phyloP scores from a whole-genome alignment of 2,797 vertebrate genomes.

The Melanotaenia maccullochi region DNA sequence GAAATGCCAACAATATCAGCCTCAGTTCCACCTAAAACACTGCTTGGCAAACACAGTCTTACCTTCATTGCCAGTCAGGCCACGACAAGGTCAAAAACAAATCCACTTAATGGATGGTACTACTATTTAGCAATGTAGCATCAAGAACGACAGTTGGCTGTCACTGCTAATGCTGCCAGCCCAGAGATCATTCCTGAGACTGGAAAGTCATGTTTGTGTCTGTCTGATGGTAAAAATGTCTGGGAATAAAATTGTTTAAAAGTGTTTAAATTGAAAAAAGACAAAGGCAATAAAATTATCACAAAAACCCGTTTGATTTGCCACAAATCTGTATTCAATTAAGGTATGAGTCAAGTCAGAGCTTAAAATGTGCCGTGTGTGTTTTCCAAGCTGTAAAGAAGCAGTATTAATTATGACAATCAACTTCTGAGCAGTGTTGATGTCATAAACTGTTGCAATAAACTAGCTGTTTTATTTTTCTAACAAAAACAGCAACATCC shows the following conservation, averaged over 20 bases:
- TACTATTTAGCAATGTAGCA: conserved; percentile 71
- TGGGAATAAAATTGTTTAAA: conserved; percentile 57
- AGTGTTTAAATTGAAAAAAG: conserved; percentile 29
- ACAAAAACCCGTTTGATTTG: conserved; percentile 46
- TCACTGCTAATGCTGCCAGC: conserved; percentile 65
- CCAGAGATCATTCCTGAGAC: conserved; percentile 62
- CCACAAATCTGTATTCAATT: conserved; percentile 51
- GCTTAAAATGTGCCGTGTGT: conserved; percentile 39
- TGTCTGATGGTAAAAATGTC: conserved; percentile 58
- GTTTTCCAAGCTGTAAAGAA: conserved; percentile 26
- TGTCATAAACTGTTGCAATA: conserved; percentile 12
- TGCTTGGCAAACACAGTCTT: conserved; percentile 28
- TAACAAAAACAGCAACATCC: background rate
- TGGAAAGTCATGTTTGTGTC: conserved; percentile 74
- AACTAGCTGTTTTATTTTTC: background rate
- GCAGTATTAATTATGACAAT: conserved; percentile 32
- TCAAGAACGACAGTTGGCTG: conserved; percentile 70
- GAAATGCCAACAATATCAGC: background rate
- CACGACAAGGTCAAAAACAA: conserved; percentile 73
- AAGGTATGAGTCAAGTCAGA: conserved; percentile 34
- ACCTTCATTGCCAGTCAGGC: conserved; percentile 31
- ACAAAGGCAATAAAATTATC: conserved; percentile 31
- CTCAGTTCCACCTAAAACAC: conserved; percentile 11
- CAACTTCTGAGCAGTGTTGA: conserved; percentile 30
- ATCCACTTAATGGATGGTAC: conserved; percentile 74